phyloP scores from a whole-genome alignment of 2,113 vertebrate genomes.

The Tetrax tetrax region DNA sequence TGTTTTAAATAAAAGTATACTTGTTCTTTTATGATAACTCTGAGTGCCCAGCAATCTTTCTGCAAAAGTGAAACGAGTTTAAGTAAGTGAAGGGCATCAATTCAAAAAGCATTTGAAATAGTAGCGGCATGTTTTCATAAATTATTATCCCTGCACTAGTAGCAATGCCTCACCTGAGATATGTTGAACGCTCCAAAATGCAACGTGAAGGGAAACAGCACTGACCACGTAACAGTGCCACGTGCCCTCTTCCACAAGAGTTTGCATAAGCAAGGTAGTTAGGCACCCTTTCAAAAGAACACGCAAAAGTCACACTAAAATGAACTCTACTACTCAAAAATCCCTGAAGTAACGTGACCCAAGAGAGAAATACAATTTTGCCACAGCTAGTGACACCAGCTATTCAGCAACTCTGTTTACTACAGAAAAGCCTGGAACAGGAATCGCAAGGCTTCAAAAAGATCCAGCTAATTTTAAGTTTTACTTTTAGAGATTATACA shows the following conservation, averaged over 20 bases:
- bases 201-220: not conserved
- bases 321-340: not conserved
- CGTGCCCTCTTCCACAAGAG: not conserved
- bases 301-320: not conserved
- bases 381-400: not conserved
- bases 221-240: not conserved
- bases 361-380: not conserved
- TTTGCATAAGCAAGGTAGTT: not conserved
- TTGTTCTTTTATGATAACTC: not conserved
- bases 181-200: not conserved
- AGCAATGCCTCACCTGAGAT: not conserved
- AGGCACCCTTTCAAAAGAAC: not conserved
- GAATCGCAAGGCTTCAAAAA: not conserved
- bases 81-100: not conserved
- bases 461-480: not conserved
- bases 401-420: not conserved
- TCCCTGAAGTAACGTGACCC: accelerated
- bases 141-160: not conserved
- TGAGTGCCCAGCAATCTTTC: not conserved
- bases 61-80: not conserved
- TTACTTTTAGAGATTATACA: not conserved
- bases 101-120: not conserved
- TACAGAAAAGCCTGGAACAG: not conserved
- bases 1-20: not conserved
- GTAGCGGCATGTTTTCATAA: not conserved